Percentiles rank a stretch among this genome's conserved stretches.
phyloP scores from a whole-genome alignment of 1,140 invertebrate species.

The Drosophila jambulina region DNA sequence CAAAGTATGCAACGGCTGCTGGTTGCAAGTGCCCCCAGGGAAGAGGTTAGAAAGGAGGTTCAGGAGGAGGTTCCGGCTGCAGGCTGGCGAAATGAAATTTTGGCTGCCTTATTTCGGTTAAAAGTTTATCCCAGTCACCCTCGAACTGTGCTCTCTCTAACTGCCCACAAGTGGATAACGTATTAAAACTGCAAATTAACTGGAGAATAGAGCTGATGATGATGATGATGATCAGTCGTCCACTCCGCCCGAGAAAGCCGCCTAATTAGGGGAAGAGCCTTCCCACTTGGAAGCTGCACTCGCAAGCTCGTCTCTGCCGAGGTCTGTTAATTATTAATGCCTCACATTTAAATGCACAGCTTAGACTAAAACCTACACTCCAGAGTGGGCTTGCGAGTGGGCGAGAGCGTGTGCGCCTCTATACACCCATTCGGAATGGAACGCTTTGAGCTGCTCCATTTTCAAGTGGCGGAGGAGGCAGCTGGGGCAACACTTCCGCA shows the following conservation, averaged over 20 bases:
- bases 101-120: slow-evolving; percentile 49
- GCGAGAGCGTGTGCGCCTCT: background rate
- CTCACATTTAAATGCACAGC: slow-evolving; percentile 80
- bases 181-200: slow-evolving; percentile 82
- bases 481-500: slow-evolving; percentile 75
- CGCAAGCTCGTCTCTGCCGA: slow-evolving; percentile 11
- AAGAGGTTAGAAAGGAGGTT: background rate
- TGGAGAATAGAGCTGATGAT: slow-evolving; percentile 63
- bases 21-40: slow-evolving; percentile 38
- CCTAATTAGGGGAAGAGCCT: slow-evolving; percentile 69
- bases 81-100: slow-evolving; percentile 37
- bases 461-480: slow-evolving; percentile 64
- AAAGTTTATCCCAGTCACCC: slow-evolving; percentile 29
- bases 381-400: background rate
- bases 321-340: slow-evolving; percentile 79
- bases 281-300: slow-evolving; percentile 14
- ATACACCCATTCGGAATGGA: slow-evolving; percentile 55
- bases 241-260: slow-evolving; percentile 43
- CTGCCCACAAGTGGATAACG: slow-evolving; percentile 73
- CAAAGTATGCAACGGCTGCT: slow-evolving; percentile 59
- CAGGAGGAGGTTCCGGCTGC: background rate
- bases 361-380: slow-evolving; percentile 50
- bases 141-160: slow-evolving; percentile 1
- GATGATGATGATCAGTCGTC: slow-evolving; percentile 57
- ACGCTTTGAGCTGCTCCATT: slow-evolving; percentile 69